Conservation (phyloP, 1,140 invertebrate genomes). For the Lordiphosa clarofinis region DNA sequence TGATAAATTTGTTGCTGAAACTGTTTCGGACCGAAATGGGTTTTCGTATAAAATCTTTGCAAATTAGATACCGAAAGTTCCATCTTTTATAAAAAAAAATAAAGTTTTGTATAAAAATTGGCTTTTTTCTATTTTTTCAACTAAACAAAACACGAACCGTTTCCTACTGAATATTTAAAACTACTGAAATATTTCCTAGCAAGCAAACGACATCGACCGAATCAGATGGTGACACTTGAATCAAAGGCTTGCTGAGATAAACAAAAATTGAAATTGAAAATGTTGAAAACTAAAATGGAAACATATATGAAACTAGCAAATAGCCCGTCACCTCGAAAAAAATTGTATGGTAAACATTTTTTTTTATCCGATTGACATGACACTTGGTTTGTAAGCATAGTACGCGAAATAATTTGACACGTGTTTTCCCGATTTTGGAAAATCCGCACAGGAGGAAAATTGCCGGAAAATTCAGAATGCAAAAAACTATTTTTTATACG, state of each 20-base stretch:
- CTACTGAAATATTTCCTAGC: slow-evolving; percentile 45
- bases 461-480: too few relatives aligned
- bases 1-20: slow-evolving; percentile 37
- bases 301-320: too few relatives aligned
- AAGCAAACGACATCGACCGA: slow-evolving; percentile 3
- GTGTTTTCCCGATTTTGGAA: too few relatives aligned
- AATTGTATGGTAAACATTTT: too few relatives aligned
- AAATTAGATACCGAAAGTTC: slow-evolving; percentile 39
- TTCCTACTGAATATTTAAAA: slow-evolving; percentile 55
- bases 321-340: too few relatives aligned
- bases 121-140: slow-evolving; percentile 20
- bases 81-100: slow-evolving; percentile 37
- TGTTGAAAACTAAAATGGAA: not conserved
- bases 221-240: not conserved
- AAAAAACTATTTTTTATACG: too few relatives aligned
- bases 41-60: slow-evolving; percentile 32
- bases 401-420: too few relatives aligned
- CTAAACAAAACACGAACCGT: slow-evolving; percentile 52
- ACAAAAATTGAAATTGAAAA: too few relatives aligned
- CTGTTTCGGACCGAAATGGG: slow-evolving; percentile 28
- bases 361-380: too few relatives aligned
- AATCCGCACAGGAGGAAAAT: too few relatives aligned
- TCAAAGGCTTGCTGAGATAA: not conserved
- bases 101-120: slow-evolving; percentile 16
- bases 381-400: too few relatives aligned